phyloP scores from a whole-genome alignment of 2,888 invertebrate genomes.

The Operophtera brumata region DNA sequence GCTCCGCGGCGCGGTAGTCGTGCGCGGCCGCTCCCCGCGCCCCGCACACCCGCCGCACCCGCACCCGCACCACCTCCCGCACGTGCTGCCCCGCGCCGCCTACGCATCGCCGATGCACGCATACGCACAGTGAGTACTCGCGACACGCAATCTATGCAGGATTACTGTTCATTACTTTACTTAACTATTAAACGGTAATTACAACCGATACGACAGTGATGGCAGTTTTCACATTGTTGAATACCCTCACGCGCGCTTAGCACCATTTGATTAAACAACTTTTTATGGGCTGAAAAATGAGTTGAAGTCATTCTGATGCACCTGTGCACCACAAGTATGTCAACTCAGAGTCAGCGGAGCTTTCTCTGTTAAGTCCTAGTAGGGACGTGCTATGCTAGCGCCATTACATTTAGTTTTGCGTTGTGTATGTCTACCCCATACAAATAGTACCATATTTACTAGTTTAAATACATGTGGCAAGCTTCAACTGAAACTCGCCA shows the following conservation, averaged over 20 bases:
- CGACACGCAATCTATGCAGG: conserved; percentile 33
- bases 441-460: background rate
- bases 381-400: background rate
- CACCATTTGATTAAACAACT: too few relatives aligned
- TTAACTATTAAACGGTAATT: too few relatives aligned
- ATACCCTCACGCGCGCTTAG: too few relatives aligned
- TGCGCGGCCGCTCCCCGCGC: conserved; percentile 87
- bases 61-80: conserved; percentile 66
- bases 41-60: conserved; percentile 81
- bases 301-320: background rate
- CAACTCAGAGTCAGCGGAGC: too few relatives aligned
- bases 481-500: background rate
- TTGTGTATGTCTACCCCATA: too few relatives aligned
- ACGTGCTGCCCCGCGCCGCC: conserved; percentile 87
- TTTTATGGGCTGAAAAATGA: too few relatives aligned
- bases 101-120: conserved; percentile 91
- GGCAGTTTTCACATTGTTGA: too few relatives aligned
- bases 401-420: background rate
- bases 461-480: background rate
- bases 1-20: conserved; percentile 86
- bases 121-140: conserved; percentile 92
- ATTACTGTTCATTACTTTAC: background rate
- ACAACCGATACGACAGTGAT: too few relatives aligned
- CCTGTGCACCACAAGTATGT: too few relatives aligned
- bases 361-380: background rate